Percentiles rank a stretch among this genome's conserved stretches.
Conservation (phyloP, 1,140 invertebrate species). For the Druon quercuslanigerum region DNA sequence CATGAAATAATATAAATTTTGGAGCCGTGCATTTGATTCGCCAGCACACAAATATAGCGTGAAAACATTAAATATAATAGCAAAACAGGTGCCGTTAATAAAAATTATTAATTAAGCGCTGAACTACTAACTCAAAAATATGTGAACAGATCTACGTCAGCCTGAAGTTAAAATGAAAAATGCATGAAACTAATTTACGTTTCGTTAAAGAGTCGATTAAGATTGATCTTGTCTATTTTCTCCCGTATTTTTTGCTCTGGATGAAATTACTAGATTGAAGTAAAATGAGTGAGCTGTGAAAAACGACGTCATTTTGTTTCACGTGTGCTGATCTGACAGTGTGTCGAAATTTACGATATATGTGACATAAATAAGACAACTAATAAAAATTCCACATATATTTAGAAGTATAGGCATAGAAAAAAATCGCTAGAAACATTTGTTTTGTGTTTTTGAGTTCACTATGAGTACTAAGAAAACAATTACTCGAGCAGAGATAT, state of each 20-base stretch:
- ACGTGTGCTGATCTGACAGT: neutral
- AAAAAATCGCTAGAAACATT: no score
- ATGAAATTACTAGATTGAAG: neutral
- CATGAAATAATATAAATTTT: neutral
- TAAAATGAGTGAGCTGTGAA: slow-evolving; percentile 2
- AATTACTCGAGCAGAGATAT: no score
- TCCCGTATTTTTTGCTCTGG: neutral
- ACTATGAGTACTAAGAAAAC: no score
- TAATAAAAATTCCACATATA: neutral
- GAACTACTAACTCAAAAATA: slow-evolving; percentile 71
- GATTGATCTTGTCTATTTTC: no score
- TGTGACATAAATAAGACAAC: neutral
- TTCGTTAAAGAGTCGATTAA: neutral
- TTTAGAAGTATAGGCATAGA: no score
- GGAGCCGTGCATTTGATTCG: neutral
- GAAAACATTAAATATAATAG: slow-evolving; percentile 12
- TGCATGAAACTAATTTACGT: neutral
- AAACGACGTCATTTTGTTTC: neutral
- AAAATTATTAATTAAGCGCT: slow-evolving; percentile 32
- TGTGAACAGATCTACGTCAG: slow-evolving; percentile 55
- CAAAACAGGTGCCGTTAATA: slow-evolving; percentile 40
- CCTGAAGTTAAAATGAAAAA: slow-evolving; percentile 31
- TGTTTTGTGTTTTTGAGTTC: no score
- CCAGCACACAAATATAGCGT: neutral
- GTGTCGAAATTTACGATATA: slow-evolving; percentile 72